Base-by-base conservation (phyloP, 2,888 invertebrate species). In the Spilarctia lutea region DNA sequence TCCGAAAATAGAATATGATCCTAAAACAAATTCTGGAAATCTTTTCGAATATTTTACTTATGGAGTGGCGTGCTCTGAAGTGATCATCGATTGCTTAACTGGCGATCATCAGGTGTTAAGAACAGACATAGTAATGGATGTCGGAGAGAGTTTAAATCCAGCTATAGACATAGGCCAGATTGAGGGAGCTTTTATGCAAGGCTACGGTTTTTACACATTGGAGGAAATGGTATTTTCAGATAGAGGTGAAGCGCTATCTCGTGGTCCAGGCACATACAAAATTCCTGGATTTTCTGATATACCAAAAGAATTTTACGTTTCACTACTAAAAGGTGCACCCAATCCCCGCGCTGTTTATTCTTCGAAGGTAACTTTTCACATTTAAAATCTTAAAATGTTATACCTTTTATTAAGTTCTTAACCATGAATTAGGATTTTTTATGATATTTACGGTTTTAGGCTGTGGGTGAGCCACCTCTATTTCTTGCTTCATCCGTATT, bases 391-490 rank as follows among this genome's bases (percentile, higher is more conserved):
- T 13, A 45, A 7, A 35, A 8, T 3, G 8, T 18, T 35, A 45
- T 35, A 56, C 24, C 20, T 33, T 33, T 7, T 42, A 30, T 20
- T 20, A 30, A 10, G 13, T 48, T 24, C 6, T 8, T 35, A 16
- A 30, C 45, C 48, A 48, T 33, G 7, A 3, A 48, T 20, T 52
- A 7, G 13, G 7, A 33, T 11, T 52, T 42, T 35, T 52, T 16
- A 27, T 68, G 8, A 52, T 52, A 8, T 56, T 8, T 27, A 35
- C n/a, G n/a, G 18, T 73, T 70, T 52, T 85, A 99, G 98, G 99
- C 98, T 78, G 97, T 99, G 27, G 99, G 99, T 0, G 99, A 99
- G 91, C 99, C 99, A 0, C 99, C 99, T 0, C 93, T 99, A 4
- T 98, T 99, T 90, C 96, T 99, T 66, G 98, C 99, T 0, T 96